A percentile compares a stretch with the other conserved stretches of the same genome.
Conservation (phyloP, 2,797 vertebrate genomes). For the Tangara arthus region DNA sequence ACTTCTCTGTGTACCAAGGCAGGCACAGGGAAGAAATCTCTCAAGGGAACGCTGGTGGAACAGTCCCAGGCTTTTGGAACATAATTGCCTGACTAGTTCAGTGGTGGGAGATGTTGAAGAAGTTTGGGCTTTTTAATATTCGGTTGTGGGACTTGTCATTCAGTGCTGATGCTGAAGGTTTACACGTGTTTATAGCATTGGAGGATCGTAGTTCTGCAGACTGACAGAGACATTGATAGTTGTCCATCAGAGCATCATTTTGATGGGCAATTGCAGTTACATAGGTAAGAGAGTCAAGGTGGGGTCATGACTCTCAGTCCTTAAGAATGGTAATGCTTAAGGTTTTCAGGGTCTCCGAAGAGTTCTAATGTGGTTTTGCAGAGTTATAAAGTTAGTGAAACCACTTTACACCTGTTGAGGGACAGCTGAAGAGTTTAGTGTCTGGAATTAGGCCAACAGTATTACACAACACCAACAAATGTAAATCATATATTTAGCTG, state of each 20-base stretch:
- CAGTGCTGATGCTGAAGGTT: background rate
- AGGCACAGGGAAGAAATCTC: background rate
- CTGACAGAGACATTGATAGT: background rate
- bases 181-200: accelerated
- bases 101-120: background rate
- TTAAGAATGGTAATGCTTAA: background rate
- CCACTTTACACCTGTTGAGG: constrained; percentile 32
- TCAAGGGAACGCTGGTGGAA: background rate
- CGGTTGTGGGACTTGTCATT: background rate
- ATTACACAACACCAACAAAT: constrained; percentile 35
- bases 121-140: background rate
- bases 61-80: background rate
- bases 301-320: background rate
- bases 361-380: background rate
- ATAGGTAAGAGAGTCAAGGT: background rate
- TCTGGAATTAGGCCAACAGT: constrained; percentile 20
- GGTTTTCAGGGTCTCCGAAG: background rate
- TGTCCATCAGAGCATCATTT: background rate
- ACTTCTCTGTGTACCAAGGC: background rate
- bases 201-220: background rate
- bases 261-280: background rate
- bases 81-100: background rate
- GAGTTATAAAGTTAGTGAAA: constrained; percentile 2
- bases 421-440: constrained; percentile 47
- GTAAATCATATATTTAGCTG: constrained; percentile 44